Evolutionary conservation across 1,140 invertebrate genomes (phyloP), one percentile per base, ranked within the genome.

Genomic region (Zaprionus tsacasi): DNA sequence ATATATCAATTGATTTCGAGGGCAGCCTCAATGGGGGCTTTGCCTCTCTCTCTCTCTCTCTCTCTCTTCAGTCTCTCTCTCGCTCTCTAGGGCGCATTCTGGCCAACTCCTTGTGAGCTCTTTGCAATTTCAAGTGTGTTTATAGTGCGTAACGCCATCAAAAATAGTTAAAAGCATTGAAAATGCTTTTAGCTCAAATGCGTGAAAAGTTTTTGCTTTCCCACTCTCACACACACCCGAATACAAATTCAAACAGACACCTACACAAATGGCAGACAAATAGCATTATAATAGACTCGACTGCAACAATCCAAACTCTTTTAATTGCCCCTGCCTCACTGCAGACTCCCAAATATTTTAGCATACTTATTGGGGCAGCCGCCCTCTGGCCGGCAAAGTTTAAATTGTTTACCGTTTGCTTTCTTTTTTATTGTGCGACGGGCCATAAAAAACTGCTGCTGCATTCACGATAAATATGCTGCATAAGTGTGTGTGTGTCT

Each of bases 81-180:
- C 6, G 6, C 5, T 35, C 33, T 35, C 33, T 6, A 7, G 17
- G 2, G 25, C 33, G 27, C 3, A 30, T 30, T 30, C 27, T 6
- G 6, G 27, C 27, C 27, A 30, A 35, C 36, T 40, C 7, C 13
- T 52, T 33, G 21, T 25, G 59, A 40, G 61, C 35, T 15, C 40
- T 43, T 43, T 15, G 25, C 50, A 33, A 65, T 66, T 43, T 67
- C 56, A 25, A 63, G 17, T 40, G 11, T 17, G 66, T 76, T 89
- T 89, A 89, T 83, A 81, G 85, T 89, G 85, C 85, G 85, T 89
- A 81, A 70, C 75, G 78, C 71, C 69, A 85, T 89, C 67, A 89
- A 79, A 89, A 88, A 83, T 81, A 85, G 85, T 89, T 83, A 89
- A 83, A 67, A 89, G 80, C 81, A 89, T 83, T 89, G 78, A 79